Conservation (phyloP, 2,888 invertebrate genomes). For the Drosophila nr. perissopoda region DNA sequence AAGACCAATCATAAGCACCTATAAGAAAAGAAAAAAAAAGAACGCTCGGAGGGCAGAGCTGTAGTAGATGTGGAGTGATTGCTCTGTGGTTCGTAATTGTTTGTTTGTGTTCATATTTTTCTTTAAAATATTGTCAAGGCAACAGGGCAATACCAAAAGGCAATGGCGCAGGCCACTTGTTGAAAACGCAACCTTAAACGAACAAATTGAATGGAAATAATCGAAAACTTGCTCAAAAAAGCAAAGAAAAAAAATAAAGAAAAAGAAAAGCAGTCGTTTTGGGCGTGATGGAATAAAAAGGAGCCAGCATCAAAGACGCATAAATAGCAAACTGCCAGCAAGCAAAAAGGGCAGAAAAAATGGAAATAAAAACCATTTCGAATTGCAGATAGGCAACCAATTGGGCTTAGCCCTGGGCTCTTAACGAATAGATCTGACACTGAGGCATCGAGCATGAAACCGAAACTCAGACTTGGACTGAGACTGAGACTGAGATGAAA, state of each 20-base stretch:
- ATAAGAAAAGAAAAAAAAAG: conserved; percentile 6
- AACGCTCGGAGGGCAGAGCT: neutral
- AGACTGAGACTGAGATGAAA: conserved; percentile 9
- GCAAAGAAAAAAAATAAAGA: neutral
- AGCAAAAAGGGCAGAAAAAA: conserved; percentile 15
- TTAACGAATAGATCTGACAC: conserved; percentile 41
- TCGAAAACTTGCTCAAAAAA: conserved; percentile 47
- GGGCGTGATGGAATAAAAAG: conserved; percentile 6
- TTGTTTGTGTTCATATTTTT: conserved; percentile 54
- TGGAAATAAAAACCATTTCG: conserved; percentile 35
- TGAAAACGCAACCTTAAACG: conserved; percentile 40
- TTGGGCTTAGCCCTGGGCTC: conserved; percentile 45
- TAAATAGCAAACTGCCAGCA: conserved; percentile 41
- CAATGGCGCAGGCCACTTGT: conserved; percentile 38
- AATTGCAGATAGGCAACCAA: conserved; percentile 40
- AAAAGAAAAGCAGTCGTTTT: conserved; percentile 1
- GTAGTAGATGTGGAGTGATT: neutral
- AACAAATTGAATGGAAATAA: conserved; percentile 59
- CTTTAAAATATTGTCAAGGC: conserved; percentile 40
- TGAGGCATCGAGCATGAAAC: conserved; percentile 20
- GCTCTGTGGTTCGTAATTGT: conserved; percentile 38
- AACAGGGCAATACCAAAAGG: conserved; percentile 3
- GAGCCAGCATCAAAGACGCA: conserved; percentile 45
- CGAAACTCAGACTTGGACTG: neutral
- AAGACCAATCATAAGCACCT: conserved; percentile 27